Conservation (phyloP, 2,113 vertebrate species). For the Salvelinus sp. region DNA sequence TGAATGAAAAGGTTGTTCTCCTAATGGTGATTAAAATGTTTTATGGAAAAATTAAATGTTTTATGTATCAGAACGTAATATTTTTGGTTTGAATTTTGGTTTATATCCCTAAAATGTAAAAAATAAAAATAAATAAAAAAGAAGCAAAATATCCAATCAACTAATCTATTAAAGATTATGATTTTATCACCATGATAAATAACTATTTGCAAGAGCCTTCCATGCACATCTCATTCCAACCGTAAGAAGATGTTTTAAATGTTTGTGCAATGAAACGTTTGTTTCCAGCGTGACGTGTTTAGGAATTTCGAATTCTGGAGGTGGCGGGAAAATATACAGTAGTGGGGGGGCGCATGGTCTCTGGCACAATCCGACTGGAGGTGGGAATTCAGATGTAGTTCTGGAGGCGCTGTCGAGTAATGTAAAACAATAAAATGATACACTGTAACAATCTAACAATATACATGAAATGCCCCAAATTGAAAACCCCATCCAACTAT, state of each 20-base stretch:
- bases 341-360: conserved; percentile 65
- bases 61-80: neutral
- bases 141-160: no score
- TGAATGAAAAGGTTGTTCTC: no score
- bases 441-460: neutral
- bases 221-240: no score
- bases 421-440: conserved; percentile 18
- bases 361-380: conserved; percentile 31
- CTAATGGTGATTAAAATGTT: conserved; percentile 34
- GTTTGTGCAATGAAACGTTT: neutral
- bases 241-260: neutral
- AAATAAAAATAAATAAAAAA: no score
- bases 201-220: no score
- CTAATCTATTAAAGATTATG: conserved; percentile 23
- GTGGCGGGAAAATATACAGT: conserved; percentile 66
- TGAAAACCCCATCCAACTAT: neutral
- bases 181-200: conserved; percentile 38
- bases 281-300: conserved; percentile 45
- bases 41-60: conserved; percentile 58
- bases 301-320: conserved; percentile 38
- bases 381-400: conserved; percentile 27
- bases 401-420: neutral
- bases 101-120: no score
- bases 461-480: neutral
- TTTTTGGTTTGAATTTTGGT: no score